phyloP scores from a whole-genome alignment of 2,797 vertebrate genomes.

The Ammospiza maritima region DNA sequence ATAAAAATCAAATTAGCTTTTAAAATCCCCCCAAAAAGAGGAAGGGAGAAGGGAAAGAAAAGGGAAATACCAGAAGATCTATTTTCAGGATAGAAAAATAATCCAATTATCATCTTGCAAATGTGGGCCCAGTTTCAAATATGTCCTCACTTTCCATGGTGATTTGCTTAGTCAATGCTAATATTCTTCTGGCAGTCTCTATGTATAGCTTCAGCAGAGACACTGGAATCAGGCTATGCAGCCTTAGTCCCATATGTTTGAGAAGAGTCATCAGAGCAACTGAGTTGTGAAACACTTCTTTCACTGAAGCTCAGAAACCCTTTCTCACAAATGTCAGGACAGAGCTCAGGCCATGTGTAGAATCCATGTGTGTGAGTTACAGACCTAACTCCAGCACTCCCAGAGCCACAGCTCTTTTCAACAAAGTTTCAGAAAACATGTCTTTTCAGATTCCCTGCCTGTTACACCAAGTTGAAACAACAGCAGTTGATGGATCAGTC shows the following conservation, averaged over 20 bases:
- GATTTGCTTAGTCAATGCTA: background rate
- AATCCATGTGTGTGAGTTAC: background rate
- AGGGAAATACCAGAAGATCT: background rate
- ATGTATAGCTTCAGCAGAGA: background rate
- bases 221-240: background rate
- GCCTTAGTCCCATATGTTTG: background rate
- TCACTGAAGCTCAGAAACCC: background rate
- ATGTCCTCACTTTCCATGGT: background rate
- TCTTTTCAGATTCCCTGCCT: constrained; percentile 37
- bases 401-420: background rate
- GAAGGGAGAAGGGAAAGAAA: background rate
- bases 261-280: background rate
- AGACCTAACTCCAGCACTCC: background rate
- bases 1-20: background rate
- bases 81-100: background rate
- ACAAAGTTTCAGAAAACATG: background rate
- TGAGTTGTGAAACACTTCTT: background rate
- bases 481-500: constrained; percentile 20
- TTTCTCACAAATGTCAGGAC: background rate
- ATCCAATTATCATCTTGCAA: background rate
- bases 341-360: background rate
- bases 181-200: background rate
- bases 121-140: background rate
- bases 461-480: background rate
- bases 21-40: background rate